These are phyloP conservation scores for Thymelicus acteon DNA, from an alignment of 2,888 invertebrate genomes.

Conservation along the genomic window DNA sequence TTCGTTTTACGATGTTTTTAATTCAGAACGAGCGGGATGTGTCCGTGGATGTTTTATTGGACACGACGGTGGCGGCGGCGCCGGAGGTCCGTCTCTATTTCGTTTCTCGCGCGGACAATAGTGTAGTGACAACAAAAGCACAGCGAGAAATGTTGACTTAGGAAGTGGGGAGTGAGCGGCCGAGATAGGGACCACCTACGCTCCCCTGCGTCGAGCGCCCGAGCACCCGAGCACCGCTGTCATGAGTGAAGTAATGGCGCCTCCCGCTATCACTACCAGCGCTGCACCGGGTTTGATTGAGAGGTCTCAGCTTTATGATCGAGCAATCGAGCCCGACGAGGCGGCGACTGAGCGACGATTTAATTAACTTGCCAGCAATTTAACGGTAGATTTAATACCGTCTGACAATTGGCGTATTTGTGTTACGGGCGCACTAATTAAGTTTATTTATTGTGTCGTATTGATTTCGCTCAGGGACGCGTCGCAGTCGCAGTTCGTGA, in stretches of 20 bases:
- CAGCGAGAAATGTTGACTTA: constrained; percentile 60
- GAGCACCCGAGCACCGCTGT: constrained; percentile 52
- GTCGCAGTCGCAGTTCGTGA: constrained; percentile 47
- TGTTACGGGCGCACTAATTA: constrained; percentile 36
- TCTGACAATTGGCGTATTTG: constrained; percentile 21
- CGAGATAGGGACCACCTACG: constrained; percentile 67
- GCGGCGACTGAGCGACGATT: constrained; percentile 10
- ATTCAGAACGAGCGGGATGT: constrained; percentile 51
- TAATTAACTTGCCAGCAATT: constrained; percentile 34
- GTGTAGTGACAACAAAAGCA: constrained; percentile 68
- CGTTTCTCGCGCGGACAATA: constrained; percentile 54
- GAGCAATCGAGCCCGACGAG: constrained; percentile 48
- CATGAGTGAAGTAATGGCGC: constrained; percentile 62
- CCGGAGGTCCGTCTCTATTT: constrained; percentile 55
- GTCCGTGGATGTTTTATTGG: constrained; percentile 51
- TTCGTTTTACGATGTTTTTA: constrained; percentile 60
- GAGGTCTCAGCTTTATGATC: constrained; percentile 55
- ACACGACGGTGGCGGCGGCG: constrained; percentile 46
- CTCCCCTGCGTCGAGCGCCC: constrained; percentile 53
- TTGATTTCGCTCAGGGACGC: constrained; percentile 34
- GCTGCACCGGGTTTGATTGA: constrained; percentile 55
- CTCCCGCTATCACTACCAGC: constrained; percentile 56
- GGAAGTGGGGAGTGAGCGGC: constrained; percentile 52
- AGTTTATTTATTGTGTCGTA: constrained; percentile 36
- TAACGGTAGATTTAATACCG: constrained; percentile 22